These are phyloP conservation scores for Cyrtorhinus lividipennis DNA, from an alignment of 1,140 invertebrate species.

Conservation along the genomic window DNA sequence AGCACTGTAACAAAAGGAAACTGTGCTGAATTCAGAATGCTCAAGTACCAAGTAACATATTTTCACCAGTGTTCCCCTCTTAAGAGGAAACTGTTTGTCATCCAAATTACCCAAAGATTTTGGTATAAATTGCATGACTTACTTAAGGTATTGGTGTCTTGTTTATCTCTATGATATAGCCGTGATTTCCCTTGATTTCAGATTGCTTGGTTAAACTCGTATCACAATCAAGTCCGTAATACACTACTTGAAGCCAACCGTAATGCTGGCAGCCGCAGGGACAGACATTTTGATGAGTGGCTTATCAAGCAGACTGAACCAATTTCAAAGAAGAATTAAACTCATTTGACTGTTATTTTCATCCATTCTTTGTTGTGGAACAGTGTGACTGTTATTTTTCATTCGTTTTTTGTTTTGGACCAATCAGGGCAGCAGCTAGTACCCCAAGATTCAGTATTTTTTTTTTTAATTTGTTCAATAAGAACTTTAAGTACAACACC, in stretches of 20 bases:
- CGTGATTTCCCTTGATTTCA: background rate
- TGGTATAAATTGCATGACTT: no score
- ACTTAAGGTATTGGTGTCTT: no score
- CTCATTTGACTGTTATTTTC: no score
- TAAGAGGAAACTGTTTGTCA: background rate
- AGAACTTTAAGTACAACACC: no score
- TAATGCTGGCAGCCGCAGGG: background rate
- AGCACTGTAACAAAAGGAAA: no score
- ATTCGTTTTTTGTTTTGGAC: no score
- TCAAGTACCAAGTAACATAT: background rate
- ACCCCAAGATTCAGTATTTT: no score
- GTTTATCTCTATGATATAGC: background rate
- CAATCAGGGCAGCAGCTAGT: no score
- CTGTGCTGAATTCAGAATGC: background rate
- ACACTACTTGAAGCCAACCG: background rate
- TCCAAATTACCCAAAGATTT: background rate
- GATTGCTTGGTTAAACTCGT: background rate
- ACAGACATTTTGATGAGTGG: background rate
- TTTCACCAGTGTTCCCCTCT: background rate
- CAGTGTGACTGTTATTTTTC: no score
- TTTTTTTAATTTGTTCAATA: no score
- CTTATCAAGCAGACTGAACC: slow-evolving; percentile 6
- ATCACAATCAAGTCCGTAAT: background rate
- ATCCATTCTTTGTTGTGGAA: no score
- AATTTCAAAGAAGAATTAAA: no score